phyloP scores from a whole-genome alignment of 1,140 invertebrate genomes.

The Zaprionus ghesquierei region DNA sequence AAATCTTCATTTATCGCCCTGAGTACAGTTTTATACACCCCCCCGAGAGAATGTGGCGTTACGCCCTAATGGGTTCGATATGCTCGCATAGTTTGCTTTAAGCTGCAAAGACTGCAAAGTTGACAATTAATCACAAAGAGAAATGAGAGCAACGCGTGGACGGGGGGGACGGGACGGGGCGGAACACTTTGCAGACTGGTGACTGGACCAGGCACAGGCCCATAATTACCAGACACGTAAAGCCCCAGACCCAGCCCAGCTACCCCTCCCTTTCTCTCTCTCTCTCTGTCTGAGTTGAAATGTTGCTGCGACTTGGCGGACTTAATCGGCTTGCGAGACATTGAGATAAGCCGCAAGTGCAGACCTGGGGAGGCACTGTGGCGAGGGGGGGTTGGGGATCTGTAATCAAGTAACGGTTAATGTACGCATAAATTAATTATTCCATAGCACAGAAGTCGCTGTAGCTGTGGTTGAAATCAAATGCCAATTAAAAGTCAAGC shows the following conservation, averaged over 20 bases:
- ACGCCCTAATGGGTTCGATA: conserved; percentile 26
- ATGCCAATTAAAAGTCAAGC: conserved; percentile 46
- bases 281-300: conserved; percentile 43
- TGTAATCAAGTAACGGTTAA: conserved; percentile 77
- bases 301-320: conserved; percentile 36
- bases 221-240: conserved; percentile 52
- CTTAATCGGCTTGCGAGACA: conserved; percentile 61
- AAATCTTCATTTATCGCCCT: conserved; percentile 62
- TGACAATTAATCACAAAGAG: conserved; percentile 74
- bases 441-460: conserved; percentile 46
- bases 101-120: conserved; percentile 45
- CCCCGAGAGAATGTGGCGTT: conserved; percentile 3
- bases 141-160: not conserved
- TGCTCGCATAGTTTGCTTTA: conserved; percentile 40
- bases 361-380: not conserved
- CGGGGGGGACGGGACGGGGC: too few species aligned
- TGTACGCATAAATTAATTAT: conserved; percentile 79
- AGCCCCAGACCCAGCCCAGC: not conserved
- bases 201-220: conserved; percentile 26
- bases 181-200: not conserved
- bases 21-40: not conserved
- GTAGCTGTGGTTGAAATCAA: conserved; percentile 29
- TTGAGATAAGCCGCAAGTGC: conserved; percentile 45
- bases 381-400: conserved; percentile 1
- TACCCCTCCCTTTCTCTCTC: not conserved